Conservation (phyloP, 2,797 vertebrate species). For the Mormyrus proboscirostris region DNA sequence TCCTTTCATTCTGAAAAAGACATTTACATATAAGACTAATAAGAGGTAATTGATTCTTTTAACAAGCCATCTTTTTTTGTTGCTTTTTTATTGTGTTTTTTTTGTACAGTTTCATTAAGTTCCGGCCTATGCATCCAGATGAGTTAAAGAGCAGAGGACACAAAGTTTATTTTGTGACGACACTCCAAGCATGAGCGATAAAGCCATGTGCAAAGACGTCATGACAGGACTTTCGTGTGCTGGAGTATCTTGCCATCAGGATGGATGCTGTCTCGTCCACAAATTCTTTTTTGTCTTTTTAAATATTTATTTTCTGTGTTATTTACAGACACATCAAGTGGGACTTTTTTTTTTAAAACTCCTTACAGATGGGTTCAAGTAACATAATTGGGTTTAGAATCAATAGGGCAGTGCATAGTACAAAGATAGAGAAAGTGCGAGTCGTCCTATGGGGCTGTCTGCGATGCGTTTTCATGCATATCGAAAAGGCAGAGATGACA, state of each 20-base stretch:
- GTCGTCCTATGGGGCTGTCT: conserved; percentile 77
- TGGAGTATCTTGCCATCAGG: conserved; percentile 80
- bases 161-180: conserved; percentile 84
- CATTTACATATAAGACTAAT: conserved; percentile 90
- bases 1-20: conserved; percentile 87
- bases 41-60: conserved; percentile 82
- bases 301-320: conserved; percentile 69
- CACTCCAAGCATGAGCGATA: conserved; percentile 91
- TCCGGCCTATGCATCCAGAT: conserved; percentile 92
- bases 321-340: conserved; percentile 87
- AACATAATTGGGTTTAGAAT: conserved; percentile 77
- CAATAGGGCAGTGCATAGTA: conserved; percentile 98
- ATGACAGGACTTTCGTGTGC: conserved; percentile 77
- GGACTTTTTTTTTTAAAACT: conserved; percentile 54
- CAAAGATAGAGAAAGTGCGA: conserved; percentile 97
- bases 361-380: conserved; percentile 85
- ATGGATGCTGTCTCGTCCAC: conserved; percentile 64
- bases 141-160: conserved; percentile 93
- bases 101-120: conserved; percentile 71
- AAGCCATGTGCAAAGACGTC: conserved; percentile 84
- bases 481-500: conserved; percentile 52
- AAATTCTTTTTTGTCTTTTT: conserved; percentile 57
- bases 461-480: conserved; percentile 74
- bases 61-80: conserved; percentile 86
- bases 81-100: conserved; percentile 56